Evolutionary conservation across 2,797 vertebrate species (phyloP).

Genomic region (Aldrovandia affinis): DNA sequence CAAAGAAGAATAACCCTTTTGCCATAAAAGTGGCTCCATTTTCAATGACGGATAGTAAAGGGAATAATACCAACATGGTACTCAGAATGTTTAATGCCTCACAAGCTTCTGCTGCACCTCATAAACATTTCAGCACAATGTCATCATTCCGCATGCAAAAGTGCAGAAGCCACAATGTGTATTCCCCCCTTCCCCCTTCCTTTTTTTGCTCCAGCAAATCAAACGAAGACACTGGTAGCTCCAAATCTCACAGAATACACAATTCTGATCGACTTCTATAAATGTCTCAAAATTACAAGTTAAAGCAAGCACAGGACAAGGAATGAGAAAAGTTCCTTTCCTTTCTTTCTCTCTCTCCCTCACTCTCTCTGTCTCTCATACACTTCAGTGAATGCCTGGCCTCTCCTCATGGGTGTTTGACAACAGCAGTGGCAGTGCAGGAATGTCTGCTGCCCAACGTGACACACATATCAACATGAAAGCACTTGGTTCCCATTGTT

Average conservation of each 20-base stretch:
- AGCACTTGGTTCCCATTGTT: constrained; percentile 50
- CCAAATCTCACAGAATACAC: background rate
- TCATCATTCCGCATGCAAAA: background rate
- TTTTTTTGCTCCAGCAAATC: background rate
- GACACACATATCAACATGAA: constrained; percentile 65
- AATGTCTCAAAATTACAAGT: background rate
- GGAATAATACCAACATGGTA: background rate
- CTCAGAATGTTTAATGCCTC: background rate
- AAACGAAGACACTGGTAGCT: background rate
- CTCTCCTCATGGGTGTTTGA: constrained; percentile 59
- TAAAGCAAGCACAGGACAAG: background rate
- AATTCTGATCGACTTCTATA: background rate
- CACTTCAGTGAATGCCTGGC: constrained; percentile 13
- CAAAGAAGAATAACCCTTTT: background rate
- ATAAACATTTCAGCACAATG: constrained; percentile 10
- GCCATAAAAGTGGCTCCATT: background rate
- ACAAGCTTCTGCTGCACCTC: background rate
- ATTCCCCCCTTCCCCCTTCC: background rate
- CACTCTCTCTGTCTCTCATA: background rate
- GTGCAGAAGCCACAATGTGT: background rate
- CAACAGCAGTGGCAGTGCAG: constrained; percentile 63
- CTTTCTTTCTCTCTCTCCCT: background rate
- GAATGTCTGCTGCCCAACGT: constrained; percentile 68
- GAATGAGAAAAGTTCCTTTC: background rate
- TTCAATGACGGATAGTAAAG: background rate